A percentile compares a stretch with the other conserved stretches of the same genome.
These are phyloP conservation scores for Seira sanloemensis DNA, from an alignment of 2,888 invertebrate genomes.

Conservation along the genomic window DNA sequence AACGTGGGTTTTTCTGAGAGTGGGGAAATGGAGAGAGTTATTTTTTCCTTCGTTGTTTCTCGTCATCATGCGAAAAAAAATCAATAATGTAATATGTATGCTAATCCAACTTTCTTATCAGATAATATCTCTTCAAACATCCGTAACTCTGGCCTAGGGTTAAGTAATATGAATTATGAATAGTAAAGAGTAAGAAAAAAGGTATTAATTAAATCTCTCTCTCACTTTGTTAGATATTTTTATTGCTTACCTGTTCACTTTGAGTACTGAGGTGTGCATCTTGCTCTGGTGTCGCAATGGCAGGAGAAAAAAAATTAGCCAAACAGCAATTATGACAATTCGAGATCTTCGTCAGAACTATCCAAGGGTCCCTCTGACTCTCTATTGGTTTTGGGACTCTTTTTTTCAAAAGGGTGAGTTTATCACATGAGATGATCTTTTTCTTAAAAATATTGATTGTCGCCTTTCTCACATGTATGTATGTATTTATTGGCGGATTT, in stretches of 20 bases:
- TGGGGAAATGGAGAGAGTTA: slow-evolving; percentile 56
- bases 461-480: too few relatives aligned
- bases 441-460: neutral
- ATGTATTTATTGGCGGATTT: too few relatives aligned
- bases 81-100: slow-evolving; percentile 13
- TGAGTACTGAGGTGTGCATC: neutral
- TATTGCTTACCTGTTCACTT: slow-evolving; percentile 7
- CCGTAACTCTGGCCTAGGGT: neutral
- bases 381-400: neutral
- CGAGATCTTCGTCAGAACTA: neutral
- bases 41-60: too few relatives aligned
- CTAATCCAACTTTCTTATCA: neutral
- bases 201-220: neutral
- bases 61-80: slow-evolving; percentile 29
- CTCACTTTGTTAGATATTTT: slow-evolving; percentile 1
- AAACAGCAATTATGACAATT: slow-evolving; percentile 8
- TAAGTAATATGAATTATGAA: slow-evolving; percentile 20
- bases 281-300: neutral
- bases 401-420: slow-evolving; percentile 2
- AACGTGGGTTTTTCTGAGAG: neutral
- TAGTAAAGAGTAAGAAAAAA: slow-evolving; percentile 1
- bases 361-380: neutral
- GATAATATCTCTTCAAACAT: neutral
- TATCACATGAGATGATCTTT: neutral
- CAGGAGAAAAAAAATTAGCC: neutral